Conservation (phyloP, 2,888 invertebrate genomes). For the Lycia hirtaria region DNA sequence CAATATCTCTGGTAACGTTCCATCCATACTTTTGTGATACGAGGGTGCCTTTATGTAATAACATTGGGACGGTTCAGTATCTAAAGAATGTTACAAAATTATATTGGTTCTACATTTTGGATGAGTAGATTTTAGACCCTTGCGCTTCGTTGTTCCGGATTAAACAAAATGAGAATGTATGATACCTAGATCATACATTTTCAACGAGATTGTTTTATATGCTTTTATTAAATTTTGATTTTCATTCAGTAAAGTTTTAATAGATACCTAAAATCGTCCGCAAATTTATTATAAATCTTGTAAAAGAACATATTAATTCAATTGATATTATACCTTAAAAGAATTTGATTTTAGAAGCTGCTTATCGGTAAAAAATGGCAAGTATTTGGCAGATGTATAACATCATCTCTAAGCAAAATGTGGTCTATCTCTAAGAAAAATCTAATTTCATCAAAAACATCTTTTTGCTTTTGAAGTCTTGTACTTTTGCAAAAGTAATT, state of each 20-base stretch:
- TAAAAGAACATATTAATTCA: too few species aligned
- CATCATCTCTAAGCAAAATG: too few species aligned
- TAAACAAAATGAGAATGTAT: slow-evolving; percentile 1
- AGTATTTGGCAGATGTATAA: too few species aligned
- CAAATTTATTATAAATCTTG: too few species aligned
- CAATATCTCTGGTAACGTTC: slow-evolving; percentile 45
- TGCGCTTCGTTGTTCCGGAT: slow-evolving; percentile 3
- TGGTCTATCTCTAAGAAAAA: too few species aligned
- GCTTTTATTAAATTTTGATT: background rate
- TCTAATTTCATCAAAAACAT: too few species aligned
- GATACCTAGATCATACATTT: too few species aligned
- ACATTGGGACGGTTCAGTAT: slow-evolving; percentile 19
- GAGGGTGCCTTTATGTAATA: slow-evolving; percentile 25
- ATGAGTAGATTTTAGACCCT: slow-evolving; percentile 2
- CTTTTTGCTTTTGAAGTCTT: too few species aligned
- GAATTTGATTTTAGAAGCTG: too few species aligned
- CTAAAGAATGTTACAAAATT: slow-evolving; percentile 25
- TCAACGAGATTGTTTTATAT: slow-evolving; percentile 1
- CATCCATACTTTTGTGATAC: slow-evolving; percentile 36
- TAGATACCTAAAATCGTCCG: background rate
- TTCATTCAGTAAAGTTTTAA: background rate
- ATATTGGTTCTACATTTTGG: slow-evolving; percentile 19
- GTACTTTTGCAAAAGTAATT: too few species aligned
- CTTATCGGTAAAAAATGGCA: too few species aligned
- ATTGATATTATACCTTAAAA: too few species aligned